Base-by-base conservation (phyloP, 2,888 invertebrate species). In the Mesorhabditis spiculigera region DNA sequence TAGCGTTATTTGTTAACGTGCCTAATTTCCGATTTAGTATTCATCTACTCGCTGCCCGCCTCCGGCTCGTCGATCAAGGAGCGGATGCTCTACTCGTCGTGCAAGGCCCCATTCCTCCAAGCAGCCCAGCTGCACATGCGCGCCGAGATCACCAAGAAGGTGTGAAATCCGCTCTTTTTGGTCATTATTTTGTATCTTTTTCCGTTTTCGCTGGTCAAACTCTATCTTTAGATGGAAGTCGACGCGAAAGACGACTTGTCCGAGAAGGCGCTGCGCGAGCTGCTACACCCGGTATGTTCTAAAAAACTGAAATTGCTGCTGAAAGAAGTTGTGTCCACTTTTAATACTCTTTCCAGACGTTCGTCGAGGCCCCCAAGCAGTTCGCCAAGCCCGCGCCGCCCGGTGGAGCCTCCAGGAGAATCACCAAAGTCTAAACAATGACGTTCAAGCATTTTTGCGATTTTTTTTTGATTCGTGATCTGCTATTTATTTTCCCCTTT, bases 31-130 rank as follows among this genome's bases (percentile, higher is more conserved):
- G 63, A 86, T 85, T 70, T 84, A 93, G 93, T 98, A 73, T 98
- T 98, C 88, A 93, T 98, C 85, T 98, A 98, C 88, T 95, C 96
- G 6, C 95, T 98, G 93, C 97, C 98, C 4, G 95, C 96, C 4
- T 95, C 95, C 87, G 92, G 90, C 74, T 95, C 83, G 68, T 92
- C 94, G 75, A 94, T 99, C 81, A 96, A 94, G 86, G 97, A 98
- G 87, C 90, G 96, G 80, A 99, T 98, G 98, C 89, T 98, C 86
- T 98, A 97, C 87, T 96, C 97, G 0, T 95, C 95, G 84, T 96
- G 96, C 88, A 97, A 96, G 87, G 93, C 91, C 73, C 93, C 94
- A 28, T 91, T 98, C 76, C 89, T 95, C 68, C 92, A 93, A 75
- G 90, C 91, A 28, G 91, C 96, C 74, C 91, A 92, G 82, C 90